Evolutionary conservation across 2,888 invertebrate genomes (phyloP).

Genomic region (Escarpia spicata): DNA sequence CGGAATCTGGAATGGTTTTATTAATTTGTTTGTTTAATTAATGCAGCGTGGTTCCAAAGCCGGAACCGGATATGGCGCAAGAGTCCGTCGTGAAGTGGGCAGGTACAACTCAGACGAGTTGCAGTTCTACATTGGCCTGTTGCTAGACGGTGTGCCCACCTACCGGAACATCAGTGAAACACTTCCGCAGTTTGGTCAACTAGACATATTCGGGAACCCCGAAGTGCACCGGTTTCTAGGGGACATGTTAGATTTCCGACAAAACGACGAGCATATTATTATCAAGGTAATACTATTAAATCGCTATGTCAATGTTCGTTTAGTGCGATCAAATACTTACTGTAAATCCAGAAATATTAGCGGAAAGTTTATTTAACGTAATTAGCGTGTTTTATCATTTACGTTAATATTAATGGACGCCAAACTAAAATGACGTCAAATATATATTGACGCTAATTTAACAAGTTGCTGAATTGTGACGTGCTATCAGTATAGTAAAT

Average conservation of each 20-base stretch:
- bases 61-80: background rate
- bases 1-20: background rate
- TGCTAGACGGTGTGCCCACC: slow-evolving; percentile 34
- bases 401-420: too few relatives aligned
- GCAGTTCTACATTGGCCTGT: slow-evolving; percentile 39
- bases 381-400: too few relatives aligned
- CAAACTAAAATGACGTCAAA: too few relatives aligned
- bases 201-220: slow-evolving; percentile 36
- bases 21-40: background rate
- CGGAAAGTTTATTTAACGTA: too few relatives aligned
- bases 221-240: slow-evolving; percentile 29
- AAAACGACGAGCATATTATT: background rate
- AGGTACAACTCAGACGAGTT: slow-evolving; percentile 24
- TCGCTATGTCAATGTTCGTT: background rate
- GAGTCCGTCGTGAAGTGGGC: background rate
- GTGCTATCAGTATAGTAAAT: too few relatives aligned
- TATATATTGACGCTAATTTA: too few relatives aligned
- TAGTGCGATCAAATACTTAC: background rate
- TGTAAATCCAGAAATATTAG: too few relatives aligned
- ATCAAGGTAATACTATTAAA: background rate
- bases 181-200: slow-evolving; percentile 32
- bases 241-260: background rate
- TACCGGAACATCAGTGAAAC: slow-evolving; percentile 35
- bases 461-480: too few relatives aligned
- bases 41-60: background rate